Evolutionary conservation across 2,797 vertebrate genomes (phyloP), one percentile per base, ranked within the genome.

Genomic region (Syndactyla subalaris): DNA sequence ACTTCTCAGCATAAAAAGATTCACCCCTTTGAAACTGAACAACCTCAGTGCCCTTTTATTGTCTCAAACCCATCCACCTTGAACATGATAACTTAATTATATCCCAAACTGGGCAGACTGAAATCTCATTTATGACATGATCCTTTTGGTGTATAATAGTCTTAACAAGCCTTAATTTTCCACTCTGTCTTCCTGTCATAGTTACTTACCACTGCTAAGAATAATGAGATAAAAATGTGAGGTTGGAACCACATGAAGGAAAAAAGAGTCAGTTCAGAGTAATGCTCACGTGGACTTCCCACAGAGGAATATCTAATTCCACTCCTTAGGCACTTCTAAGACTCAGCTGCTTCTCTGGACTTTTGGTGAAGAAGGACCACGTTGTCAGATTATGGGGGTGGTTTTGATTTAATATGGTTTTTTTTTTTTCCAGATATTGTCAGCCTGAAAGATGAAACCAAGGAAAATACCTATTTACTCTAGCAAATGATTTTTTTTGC

Each of bases 151-250:
- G 83, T 80, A 85, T 95, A 94, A 96, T 93, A 95, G 85, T 81
- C 93, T 93, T 97, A 96, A 97, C 91, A 96, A 97, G 95, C 94
- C 91, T 93, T 95, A 97, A 96, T 97, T 97, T 97, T 96, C 93
- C 88, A 95, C 96, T 97, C 92, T 89, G 93, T 95, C 96, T 97
- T 97, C 93, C 96, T 96, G 97, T 97, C 97, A 95, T 88, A 96
- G 93, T 95, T 97, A 96, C 96, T 97, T 96, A 97, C 93, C 71
- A 92, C 80, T 90, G 79, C 96, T 97, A 97, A 96, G 96, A 96
- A 96, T 96, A 96, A 97, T 91, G 88, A 93, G 85, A 97, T 95
- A 95, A 89, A 96, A 95, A 92, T 82, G 78, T 86, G 76, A 95
- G 91, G 84, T 80, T 82, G 80, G 91, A 96, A 93, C 29, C 8